Base-by-base conservation (phyloP, 2,888 invertebrate genomes). In the Ophonus ardosiacus region DNA sequence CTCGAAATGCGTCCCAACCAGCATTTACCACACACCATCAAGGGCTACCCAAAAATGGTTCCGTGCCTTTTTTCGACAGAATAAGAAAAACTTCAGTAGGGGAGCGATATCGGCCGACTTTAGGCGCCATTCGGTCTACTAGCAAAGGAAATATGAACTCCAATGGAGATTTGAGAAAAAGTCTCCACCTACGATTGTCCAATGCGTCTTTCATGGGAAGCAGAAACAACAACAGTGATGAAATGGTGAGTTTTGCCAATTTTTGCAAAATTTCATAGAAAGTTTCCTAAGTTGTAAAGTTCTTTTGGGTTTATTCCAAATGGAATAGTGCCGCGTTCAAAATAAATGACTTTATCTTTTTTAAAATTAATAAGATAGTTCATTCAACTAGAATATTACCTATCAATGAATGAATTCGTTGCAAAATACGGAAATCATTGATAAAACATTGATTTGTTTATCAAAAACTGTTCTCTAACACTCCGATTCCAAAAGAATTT, bases 61-160 rank as follows among this genome's bases (percentile, higher is more conserved):
- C 97, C 2, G 97, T 98, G 87, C 97, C 97, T 38, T 96, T 97
- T 90, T 97, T 98, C 91, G 97, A 97, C 91, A 92, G 97, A 68
- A 96, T 97, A 86, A 93, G 97, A 78, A 97, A 97, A 91, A 96
- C 96, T 63, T 96, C 96, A 88, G 95, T 95, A 85, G 95, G 96
- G 81, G 97, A 97, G 91, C 94, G 96, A 89, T 97, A 95, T 90
- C 96, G 96, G 90, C 97, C 97, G 86, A 96, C 96, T 87, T 91
- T 97, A 89, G 96, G 95, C 83, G 96, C 97, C 83, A 97, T 97
- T 87, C 95, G 95, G 90, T 95, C 96, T 86, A 93, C 95, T 84
- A 96, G 96, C 85, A 94, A 96, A 88, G 94, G 94, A 80, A 96
- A 96, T 84, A 92, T 97, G 89, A 95, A 93, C 89, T 96, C 96